Evolutionary conservation across 2,113 vertebrate genomes (phyloP), one percentile per base, ranked within the genome.

Genomic region (Narcine bancroftii): DNA sequence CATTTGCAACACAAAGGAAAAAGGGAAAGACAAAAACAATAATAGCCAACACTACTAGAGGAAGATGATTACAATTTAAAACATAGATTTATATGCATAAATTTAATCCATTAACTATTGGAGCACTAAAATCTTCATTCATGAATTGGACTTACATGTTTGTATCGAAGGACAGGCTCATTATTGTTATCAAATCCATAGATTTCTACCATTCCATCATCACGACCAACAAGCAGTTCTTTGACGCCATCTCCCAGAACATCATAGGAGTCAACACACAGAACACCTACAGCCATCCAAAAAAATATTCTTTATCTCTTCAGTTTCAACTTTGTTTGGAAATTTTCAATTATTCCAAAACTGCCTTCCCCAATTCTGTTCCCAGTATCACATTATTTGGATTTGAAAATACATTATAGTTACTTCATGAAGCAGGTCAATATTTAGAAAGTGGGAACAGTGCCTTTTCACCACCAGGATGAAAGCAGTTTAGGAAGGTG

Each of bases 201-300:
- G 10, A 99, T 94, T 94, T 99, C 97, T 77, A 99, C 96, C 0
- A 95, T 95, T 56, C 99, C 99, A 92, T 99, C 98, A 93, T 99
- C 99, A 93, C 99, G 95, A 13, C 99, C 99, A 93, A 99, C 95
- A 6, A 99, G 96, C 45, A 99, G 93, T 93, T 99, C 97, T 93
- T 96, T 98, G 93, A 99, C 98, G 21, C 99, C 99, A 81, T 99
- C 99, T 93, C 97, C 98, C 93, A 97, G 71, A 92, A 99, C 98
- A 93, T 99, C 99, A 93, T 97, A 99, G 6, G 96, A 97, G 94
- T 99, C 99, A 71, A 99, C 94, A 93, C 98, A 99, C 53, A 99
- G 95, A 93, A 99, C 94, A 93, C 98, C 99, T 99, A 93, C 39
- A 1, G 39, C 24, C 89, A 47, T 93, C 42, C 93, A 94, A 92